Conservation (phyloP, 2,113 vertebrate species). For the Burhinus bistriatus region DNA sequence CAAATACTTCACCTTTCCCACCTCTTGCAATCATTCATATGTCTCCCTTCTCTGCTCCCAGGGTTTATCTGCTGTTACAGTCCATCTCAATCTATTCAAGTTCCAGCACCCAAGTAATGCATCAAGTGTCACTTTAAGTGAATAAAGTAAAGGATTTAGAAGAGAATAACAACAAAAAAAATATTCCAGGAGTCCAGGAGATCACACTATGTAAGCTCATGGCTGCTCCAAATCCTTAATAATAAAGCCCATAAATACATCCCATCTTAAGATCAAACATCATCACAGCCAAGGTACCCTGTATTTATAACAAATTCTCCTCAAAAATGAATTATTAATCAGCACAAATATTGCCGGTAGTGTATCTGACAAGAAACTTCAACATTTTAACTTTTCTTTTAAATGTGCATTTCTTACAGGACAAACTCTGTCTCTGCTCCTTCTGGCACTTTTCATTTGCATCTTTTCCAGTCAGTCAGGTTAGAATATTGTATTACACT, state of each 20-base stretch:
- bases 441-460: background rate
- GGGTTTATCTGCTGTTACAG: background rate
- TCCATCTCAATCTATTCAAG: background rate
- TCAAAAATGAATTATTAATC: background rate
- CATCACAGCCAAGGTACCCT: background rate
- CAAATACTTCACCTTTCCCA: background rate
- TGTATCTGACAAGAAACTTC: background rate
- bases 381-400: background rate
- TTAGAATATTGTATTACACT: background rate
- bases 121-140: background rate
- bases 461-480: background rate
- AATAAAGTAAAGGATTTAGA: background rate
- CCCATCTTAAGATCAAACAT: background rate
- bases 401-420: background rate
- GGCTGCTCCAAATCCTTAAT: background rate
- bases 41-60: background rate
- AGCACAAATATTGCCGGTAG: background rate
- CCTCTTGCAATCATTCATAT: background rate
- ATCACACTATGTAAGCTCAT: background rate
- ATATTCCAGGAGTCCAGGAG: background rate
- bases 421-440: background rate
- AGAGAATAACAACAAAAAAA: background rate
- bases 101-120: background rate
- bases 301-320: background rate
- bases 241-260: background rate